Evolutionary conservation across 1,140 invertebrate genomes (phyloP), one percentile per base, ranked within the genome.

Genomic region (Meteorus sp.): DNA sequence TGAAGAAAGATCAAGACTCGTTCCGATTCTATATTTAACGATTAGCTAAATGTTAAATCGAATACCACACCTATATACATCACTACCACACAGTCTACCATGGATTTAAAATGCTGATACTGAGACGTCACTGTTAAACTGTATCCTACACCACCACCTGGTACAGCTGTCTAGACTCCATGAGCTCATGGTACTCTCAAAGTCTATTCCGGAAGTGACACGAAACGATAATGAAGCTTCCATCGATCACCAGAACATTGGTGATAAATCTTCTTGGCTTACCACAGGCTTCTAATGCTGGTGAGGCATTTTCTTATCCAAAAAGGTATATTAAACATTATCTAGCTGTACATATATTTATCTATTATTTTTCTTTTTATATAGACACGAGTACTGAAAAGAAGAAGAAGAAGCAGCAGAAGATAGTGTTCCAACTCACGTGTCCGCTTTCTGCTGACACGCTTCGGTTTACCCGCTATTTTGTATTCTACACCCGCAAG

Each of bases 11-110:
- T 13, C 13, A 4, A 39, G 4, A 5, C 27, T 9, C 3, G 1
- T 8, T n/a, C 8, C 41, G 19, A 53, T 53, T 68, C 65, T 71
- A 71, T 69, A 69, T 69, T 69, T 69, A 71, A 67, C 62, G 64
- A 69, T 68, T 71, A 66, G 62, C 57, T 64, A 65, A 67, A 44
- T n/a, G n/a, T n/a, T n/a, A n/a, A n/a, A n/a, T n/a, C n/a, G n/a
- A n/a, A n/a, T n/a, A n/a, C n/a, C n/a, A n/a, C n/a, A n/a, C n/a
- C n/a, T n/a, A n/a, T n/a, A n/a, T n/a, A n/a, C n/a, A n/a, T n/a
- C n/a, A n/a, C 27, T 35, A 23, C 57, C 31, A 29, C 9, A 29
- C 48, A 7, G n/a, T 7, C 35, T 4, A 13, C 35, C 3, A n/a
- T 13, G 35, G 15, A n/a, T 39, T n/a, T 33, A 33, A 15, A 15